Evolutionary conservation across 2,888 invertebrate species (phyloP), one percentile per base, ranked within the genome.

Genomic region (Chrysomela aeneicollis): DNA sequence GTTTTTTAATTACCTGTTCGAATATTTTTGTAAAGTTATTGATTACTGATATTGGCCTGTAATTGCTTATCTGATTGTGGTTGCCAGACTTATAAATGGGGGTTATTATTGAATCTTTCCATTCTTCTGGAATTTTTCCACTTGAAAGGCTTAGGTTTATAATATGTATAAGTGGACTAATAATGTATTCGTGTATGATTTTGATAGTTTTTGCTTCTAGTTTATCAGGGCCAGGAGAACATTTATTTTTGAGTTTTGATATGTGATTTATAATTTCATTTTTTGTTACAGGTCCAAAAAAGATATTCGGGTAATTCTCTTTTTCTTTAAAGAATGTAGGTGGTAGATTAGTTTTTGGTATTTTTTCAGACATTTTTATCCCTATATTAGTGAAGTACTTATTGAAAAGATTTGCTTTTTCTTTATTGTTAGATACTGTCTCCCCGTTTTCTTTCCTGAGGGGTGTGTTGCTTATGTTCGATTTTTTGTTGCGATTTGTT

Each of bases 1-100:
- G 8, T 22, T 42, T 50, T 57, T 62, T 51, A n/a, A 61, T 2
- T 8, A 21, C 15, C 19, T 61, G 30, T 46, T 54, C 61, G 21
- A 61, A 61, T n/a, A 62, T 37, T 46, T 62, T 62, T 2, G 50
- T 35, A 26, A 62, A 51, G 18, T 57, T 57, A 62, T 57, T 59
- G 4, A 59, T 59, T 12, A 63, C 15, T 30, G 61, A 61, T 30
- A 61, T 61, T 6, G 61, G 61, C 35, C 61, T 54, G 35, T 61
- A 61, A 22, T 61, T 54, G 3, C 9, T 35, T 10, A 47, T n/a
- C 21, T 49, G 19, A 35, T n/a, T 51, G 22, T 30, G 22, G 18
- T 63, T 30, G 10, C 42, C 52, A 10, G 57, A 19, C 22, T 63
- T 63, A 21, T 35, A 63, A 3, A 63, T 57, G 5, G 51, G 62